Evolutionary conservation across 2,113 vertebrate species (phyloP).

Genomic region (Corythaixoides concolor): DNA sequence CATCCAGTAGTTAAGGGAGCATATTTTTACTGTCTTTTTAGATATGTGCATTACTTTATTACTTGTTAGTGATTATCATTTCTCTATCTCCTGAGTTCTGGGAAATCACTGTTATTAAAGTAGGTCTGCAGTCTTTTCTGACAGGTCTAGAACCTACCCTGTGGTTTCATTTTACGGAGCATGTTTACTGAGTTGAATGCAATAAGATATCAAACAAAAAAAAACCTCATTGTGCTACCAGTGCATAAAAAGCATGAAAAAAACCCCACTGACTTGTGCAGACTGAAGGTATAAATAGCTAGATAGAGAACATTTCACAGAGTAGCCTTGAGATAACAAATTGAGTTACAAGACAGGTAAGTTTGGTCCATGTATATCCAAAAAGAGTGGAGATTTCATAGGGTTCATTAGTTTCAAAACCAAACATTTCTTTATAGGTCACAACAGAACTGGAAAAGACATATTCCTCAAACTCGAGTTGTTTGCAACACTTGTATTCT

Average conservation of each 20-base stretch:
- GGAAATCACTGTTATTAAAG: neutral
- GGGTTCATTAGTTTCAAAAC: neutral
- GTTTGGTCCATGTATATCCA: neutral
- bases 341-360: neutral
- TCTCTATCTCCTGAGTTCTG: neutral
- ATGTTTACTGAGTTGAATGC: neutral
- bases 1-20: neutral
- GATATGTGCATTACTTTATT: neutral
- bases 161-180: neutral
- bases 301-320: neutral
- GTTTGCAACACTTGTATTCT: neutral
- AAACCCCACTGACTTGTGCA: neutral
- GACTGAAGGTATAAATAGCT: neutral
- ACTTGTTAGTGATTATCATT: neutral
- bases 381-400: neutral
- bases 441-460: neutral
- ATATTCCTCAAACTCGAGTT: neutral
- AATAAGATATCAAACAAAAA: neutral
- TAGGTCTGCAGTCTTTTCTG: neutral
- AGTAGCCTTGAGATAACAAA: neutral
- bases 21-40: neutral
- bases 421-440: neutral
- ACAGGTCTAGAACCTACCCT: neutral
- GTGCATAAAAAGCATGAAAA: neutral
- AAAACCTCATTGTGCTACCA: neutral